Evolutionary conservation across 2,113 vertebrate genomes (phyloP).

Genomic region (mouse (Mus musculus)): DNA sequence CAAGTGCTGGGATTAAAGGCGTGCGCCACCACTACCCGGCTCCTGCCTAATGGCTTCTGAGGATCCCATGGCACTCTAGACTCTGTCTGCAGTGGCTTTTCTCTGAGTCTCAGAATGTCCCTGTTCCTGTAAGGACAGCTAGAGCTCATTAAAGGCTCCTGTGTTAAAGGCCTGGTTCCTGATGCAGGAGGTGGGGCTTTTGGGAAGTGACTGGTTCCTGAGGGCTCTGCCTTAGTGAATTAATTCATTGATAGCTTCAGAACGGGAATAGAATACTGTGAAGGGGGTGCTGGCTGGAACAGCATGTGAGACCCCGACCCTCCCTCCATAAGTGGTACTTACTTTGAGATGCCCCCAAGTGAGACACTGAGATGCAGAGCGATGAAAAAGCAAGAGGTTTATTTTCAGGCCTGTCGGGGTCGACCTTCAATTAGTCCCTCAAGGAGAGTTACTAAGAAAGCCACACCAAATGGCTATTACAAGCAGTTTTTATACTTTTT

Average conservation of each 20-base stretch:
- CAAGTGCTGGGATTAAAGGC: no score
- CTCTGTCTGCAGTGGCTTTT: not conserved
- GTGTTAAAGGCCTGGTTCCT: not conserved
- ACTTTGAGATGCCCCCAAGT: no score
- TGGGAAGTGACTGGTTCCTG: not conserved
- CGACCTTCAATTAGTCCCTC: no score
- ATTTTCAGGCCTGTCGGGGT: no score
- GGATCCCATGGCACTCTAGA: fast-evolving
- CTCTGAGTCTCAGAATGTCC: not conserved
- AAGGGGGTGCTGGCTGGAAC: not conserved
- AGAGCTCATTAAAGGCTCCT: not conserved
- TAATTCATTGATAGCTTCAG: not conserved
- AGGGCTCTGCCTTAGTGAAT: not conserved
- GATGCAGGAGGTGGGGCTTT: not conserved
- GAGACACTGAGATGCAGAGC: no score
- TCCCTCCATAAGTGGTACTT: no score
- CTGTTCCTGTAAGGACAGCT: not conserved
- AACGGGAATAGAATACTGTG: not conserved
- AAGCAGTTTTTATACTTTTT: no score
- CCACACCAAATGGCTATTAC: no score
- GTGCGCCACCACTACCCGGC: no score
- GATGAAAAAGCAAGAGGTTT: no score
- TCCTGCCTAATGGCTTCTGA: not conserved
- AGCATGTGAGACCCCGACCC: no score
- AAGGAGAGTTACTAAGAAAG: no score